Base-by-base conservation (phyloP, 1,140 invertebrate species). In the Drosophila hydei region DNA sequence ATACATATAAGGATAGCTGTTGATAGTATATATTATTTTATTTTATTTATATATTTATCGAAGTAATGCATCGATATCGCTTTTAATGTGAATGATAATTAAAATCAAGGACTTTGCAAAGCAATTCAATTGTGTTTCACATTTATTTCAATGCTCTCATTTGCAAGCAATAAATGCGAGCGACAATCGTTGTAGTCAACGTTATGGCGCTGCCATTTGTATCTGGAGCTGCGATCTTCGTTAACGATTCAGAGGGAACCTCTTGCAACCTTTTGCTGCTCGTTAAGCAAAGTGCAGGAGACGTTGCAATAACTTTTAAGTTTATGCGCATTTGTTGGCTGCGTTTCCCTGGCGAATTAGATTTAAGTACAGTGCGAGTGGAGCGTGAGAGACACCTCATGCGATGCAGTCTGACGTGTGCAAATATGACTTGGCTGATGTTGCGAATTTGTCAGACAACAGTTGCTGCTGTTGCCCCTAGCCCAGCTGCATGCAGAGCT, bases 311-410 rank as follows among this genome's bases (percentile, higher is more conserved):
- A 78, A 61, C 65, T 59, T 62, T 74, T 58, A 65, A 58, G 54
- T 56, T 61, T 40, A 77, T 77, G 30, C 69, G 36, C 64, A 80
- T 87, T 87, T 72, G 42, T 55, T 63, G 63, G 69, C 65, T 73
- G 64, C 63, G 47, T 76, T 69, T 69, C 74, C 69, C 74, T 69
- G 43, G 70, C 68, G 70, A 75, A 77, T 87, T 81, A 72, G 67
- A 75, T 77, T 67, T 27, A 47, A 62, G 62, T 69, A 50, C 51
- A 54, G 38, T 33, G 30, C 3, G 30, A 40, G 51, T 58, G 18
- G 40, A 52, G 54, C 1, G 25, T 16, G 9, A 33, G 18, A 23
- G 33, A 65, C 51, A 55, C 16, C 40, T 30, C 12, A 5, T 30
- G 27, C 27, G 30, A 36, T 55, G 61, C 61, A 64, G 16, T 74